These are phyloP conservation scores for Thalpophila matura DNA, from an alignment of 2,888 invertebrate genomes.

Conservation along the genomic window DNA sequence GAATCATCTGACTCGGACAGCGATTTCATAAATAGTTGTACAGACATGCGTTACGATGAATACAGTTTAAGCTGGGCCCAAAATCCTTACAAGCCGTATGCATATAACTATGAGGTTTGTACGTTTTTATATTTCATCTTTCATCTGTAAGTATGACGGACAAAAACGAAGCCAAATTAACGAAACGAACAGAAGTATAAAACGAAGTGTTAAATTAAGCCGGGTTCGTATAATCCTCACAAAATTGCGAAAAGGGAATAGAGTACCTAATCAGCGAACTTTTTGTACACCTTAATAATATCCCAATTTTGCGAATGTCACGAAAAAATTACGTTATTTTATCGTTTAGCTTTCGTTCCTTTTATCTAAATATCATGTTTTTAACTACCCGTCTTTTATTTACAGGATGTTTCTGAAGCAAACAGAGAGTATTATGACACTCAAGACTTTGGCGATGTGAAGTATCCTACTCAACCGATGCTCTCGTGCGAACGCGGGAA, in stretches of 20 bases:
- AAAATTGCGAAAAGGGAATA: slow-evolving; percentile 33
- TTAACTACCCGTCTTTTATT: slow-evolving; percentile 26
- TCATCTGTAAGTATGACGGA: background rate
- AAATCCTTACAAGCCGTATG: slow-evolving; percentile 69
- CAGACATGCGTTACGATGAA: slow-evolving; percentile 74
- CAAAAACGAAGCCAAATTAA: background rate
- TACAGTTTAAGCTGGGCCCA: slow-evolving; percentile 75
- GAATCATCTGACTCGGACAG: slow-evolving; percentile 78
- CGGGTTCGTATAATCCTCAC: slow-evolving; percentile 24
- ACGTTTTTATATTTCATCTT: background rate
- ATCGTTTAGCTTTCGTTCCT: background rate
- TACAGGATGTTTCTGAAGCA: slow-evolving; percentile 68
- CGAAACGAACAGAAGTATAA: background rate
- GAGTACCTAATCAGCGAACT: slow-evolving; percentile 12
- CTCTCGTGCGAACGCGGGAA: slow-evolving; percentile 55
- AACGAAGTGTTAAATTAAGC: slow-evolving; percentile 15
- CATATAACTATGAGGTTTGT: slow-evolving; percentile 73
- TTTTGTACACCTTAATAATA: slow-evolving; percentile 10
- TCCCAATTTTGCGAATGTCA: background rate
- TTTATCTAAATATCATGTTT: background rate
- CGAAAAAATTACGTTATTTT: slow-evolving; percentile 13
- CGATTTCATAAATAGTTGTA: slow-evolving; percentile 71
- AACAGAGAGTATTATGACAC: slow-evolving; percentile 67
- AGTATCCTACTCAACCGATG: slow-evolving; percentile 47
- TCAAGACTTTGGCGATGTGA: slow-evolving; percentile 66